Conservation (phyloP, 1,140 invertebrate species). For the Diorhabda elongata region DNA sequence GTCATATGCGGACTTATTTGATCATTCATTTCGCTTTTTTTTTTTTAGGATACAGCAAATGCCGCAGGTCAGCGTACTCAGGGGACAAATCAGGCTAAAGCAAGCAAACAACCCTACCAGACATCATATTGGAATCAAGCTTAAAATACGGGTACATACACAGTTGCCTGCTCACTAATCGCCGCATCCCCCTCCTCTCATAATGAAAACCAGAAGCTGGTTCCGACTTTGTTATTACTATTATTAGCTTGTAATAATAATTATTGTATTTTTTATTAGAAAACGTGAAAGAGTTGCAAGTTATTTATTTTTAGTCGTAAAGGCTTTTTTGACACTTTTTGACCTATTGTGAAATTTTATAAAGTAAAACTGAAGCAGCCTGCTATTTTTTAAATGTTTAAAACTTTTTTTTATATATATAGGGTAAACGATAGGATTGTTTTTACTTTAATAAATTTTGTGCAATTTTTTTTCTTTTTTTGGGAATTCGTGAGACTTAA, state of each 20-base stretch:
- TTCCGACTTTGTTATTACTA: slow-evolving; percentile 16
- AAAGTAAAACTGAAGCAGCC: slow-evolving; percentile 25
- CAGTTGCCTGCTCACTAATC: slow-evolving; percentile 27
- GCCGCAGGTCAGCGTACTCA: slow-evolving; percentile 64
- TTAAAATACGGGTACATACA: slow-evolving; percentile 28
- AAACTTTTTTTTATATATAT: neutral
- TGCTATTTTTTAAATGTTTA: slow-evolving; percentile 23
- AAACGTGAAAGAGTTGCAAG: slow-evolving; percentile 26
- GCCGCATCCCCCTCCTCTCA: slow-evolving; percentile 22
- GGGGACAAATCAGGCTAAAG: slow-evolving; percentile 63
- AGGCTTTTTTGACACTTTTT: slow-evolving; percentile 18
- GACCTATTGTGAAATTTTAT: slow-evolving; percentile 30
- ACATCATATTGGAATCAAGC: slow-evolving; percentile 57
- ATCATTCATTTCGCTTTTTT: neutral
- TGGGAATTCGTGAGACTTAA: neutral
- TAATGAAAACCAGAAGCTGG: slow-evolving; percentile 16
- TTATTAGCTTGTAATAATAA: slow-evolving; percentile 9
- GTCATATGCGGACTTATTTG: too few relatives aligned
- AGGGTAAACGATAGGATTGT: neutral
- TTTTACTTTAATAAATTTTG: neutral
- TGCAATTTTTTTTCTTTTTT: slow-evolving; percentile 12
- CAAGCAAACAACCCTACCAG: slow-evolving; percentile 61
- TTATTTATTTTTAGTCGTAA: slow-evolving; percentile 31
- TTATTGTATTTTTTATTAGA: slow-evolving; percentile 27
- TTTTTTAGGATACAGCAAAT: slow-evolving; percentile 59